These are phyloP conservation scores for Gallinago undulata DNA, from an alignment of 2,113 vertebrate genomes.

Conservation along the genomic window DNA sequence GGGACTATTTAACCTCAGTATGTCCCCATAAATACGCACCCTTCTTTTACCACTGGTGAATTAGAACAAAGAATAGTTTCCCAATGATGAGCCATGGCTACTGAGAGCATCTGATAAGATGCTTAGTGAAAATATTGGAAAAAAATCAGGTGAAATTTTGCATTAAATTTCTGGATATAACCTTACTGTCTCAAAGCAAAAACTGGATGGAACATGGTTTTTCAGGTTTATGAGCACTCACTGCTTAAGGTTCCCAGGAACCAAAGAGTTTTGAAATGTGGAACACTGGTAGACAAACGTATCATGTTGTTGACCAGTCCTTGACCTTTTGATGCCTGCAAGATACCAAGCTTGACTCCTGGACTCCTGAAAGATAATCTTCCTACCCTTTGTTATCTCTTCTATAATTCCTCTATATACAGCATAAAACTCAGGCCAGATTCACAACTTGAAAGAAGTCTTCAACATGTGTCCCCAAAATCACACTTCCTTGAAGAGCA, in stretches of 20 bases:
- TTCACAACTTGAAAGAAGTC: not conserved
- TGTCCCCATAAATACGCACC: not conserved
- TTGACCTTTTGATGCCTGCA: not conserved
- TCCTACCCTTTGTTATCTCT: not conserved
- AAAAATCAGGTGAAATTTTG: not conserved
- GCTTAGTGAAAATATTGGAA: not conserved
- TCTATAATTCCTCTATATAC: not conserved
- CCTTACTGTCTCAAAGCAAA: not conserved
- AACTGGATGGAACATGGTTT: not conserved
- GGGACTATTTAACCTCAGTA: not conserved
- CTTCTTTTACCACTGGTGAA: not conserved
- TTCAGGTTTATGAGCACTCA: not conserved
- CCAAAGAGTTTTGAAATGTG: not conserved
- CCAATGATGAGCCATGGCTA: not conserved
- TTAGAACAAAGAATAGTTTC: not conserved
- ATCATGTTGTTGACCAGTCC: accelerated
- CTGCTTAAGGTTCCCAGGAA: not conserved
- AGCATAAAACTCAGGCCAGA: not conserved
- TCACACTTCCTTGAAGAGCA: not conserved
- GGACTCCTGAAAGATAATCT: not conserved
- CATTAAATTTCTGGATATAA: not conserved
- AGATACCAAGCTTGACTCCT: not conserved
- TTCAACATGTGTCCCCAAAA: not conserved
- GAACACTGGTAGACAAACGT: not conserved
- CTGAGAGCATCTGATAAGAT: not conserved